A percentile compares a stretch with the other conserved stretches of the same genome.
These are phyloP conservation scores for Struthidea cinerea DNA, from an alignment of 2,113 vertebrate species.

Conservation along the genomic window DNA sequence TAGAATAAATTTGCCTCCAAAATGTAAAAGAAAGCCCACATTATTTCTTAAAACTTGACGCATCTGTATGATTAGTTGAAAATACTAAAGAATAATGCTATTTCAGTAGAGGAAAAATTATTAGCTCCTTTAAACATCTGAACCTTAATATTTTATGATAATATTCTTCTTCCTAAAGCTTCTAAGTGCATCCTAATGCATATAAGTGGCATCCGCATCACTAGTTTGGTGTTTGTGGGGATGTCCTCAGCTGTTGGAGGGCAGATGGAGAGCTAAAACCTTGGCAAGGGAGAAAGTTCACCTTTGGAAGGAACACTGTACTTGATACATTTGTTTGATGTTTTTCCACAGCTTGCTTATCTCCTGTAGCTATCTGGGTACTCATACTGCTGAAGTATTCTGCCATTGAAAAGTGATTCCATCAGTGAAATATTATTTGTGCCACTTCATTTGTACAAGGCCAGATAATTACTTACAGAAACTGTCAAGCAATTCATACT, in stretches of 20 bases:
- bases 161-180: background rate
- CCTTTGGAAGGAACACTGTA: background rate
- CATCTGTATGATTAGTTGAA: background rate
- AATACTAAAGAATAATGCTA: background rate
- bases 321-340: slow-evolving; percentile 6
- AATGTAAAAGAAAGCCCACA: background rate
- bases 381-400: background rate
- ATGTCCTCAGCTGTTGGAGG: background rate
- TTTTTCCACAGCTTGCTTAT: background rate
- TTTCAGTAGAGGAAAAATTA: background rate
- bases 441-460: slow-evolving; percentile 45
- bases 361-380: background rate
- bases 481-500: slow-evolving; percentile 37
- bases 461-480: slow-evolving; percentile 55
- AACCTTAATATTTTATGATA: background rate
- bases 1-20: background rate
- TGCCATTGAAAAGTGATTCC: slow-evolving; percentile 8
- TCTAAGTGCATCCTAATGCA: too few relatives aligned
- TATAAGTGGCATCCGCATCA: background rate
- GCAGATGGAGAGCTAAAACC: background rate
- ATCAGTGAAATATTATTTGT: slow-evolving; percentile 48
- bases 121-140: background rate
- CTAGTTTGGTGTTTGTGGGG: background rate
- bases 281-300: background rate
- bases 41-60: background rate